Percentiles rank a stretch among this genome's conserved stretches.
Conservation (phyloP, 2,113 vertebrate species). For the Tachycineta bicolor region DNA sequence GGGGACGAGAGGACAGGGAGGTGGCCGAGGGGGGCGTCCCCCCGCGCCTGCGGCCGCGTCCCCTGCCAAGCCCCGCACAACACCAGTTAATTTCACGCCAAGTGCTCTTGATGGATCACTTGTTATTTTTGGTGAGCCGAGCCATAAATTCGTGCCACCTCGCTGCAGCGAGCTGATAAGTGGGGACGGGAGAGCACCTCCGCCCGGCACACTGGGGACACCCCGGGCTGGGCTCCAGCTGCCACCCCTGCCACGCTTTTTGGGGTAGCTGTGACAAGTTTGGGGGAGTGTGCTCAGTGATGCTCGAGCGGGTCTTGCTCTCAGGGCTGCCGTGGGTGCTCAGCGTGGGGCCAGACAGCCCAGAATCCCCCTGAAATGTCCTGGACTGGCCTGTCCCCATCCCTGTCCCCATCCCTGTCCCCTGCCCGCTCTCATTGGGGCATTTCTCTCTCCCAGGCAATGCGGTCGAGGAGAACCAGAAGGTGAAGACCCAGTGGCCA, state of each 20-base stretch:
- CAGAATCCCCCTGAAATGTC: no score
- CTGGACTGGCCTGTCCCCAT: fast-evolving
- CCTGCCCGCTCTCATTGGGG: neutral
- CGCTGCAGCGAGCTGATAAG: slow-evolving; percentile 71
- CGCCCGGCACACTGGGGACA: fast-evolving
- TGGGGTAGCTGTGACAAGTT: neutral
- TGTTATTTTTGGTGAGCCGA: slow-evolving; percentile 83
- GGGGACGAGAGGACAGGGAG: neutral
- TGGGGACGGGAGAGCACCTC: neutral
- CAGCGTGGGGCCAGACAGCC: neutral
- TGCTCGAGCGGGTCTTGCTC: neutral
- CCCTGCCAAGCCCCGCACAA: slow-evolving; percentile 43
- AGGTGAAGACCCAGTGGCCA: slow-evolving; percentile 97
- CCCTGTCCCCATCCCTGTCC: neutral
- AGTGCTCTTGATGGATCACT: slow-evolving; percentile 82
- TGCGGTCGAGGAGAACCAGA: slow-evolving; percentile 89
- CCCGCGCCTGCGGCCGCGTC: neutral
- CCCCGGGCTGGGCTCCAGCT: fast-evolving
- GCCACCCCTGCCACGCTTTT: neutral
- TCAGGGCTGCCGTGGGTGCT: fast-evolving
- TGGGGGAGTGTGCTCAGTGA: neutral
- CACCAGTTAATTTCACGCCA: slow-evolving; percentile 81
- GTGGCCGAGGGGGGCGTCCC: neutral
- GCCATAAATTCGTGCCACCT: slow-evolving; percentile 81
- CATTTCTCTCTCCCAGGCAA: slow-evolving; percentile 79